Evolutionary conservation across 2,797 vertebrate species (phyloP), one percentile per base, ranked within the genome.

Genomic region (Pangasius larnaudii): DNA sequence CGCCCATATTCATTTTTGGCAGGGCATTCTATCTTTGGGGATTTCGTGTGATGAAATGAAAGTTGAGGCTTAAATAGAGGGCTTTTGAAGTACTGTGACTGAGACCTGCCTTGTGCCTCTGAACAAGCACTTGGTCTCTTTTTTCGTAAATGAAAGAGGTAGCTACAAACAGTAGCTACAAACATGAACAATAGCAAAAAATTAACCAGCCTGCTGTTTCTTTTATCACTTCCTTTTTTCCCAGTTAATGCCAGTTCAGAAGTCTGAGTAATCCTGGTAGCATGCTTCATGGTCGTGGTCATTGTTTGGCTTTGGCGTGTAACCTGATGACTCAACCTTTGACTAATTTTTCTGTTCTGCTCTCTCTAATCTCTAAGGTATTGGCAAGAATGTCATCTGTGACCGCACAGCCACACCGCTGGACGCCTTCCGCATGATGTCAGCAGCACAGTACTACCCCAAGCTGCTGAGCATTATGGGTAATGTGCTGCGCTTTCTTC

Each of bases 391-490:
- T 0, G 98, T 99, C 69, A 99, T 99, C 94, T 99, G 99, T 19
- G 99, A 99, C 94, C 95, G 99, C 84, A 98, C 99, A 0, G 98
- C 98, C 0, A 99, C 99, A 0, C 98, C 99, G 0, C 93, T 99
- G 92, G 99, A 99, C 74, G 99, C 99, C 93, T 99, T 99, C 88
- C 95, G 97, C 84, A 99, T 99, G 99, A 99, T 98, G 98, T 98
- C 97, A 0, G 99, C 99, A 0, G 99, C 99, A n/a, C 99, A 99
- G 93, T 99, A 99, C 92, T 99, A 99, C 94, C 99, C 99, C 5
- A 99, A 99, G 94, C 94, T 99, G 92, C 97, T 99, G 95, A 99
- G 99, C 96, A 98, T 99, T 92, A 99, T 99, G 99, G 98, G 98
- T 86, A 99, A 99, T 0, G 99, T 99, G 59, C 91, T 99, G 75